Conservation (phyloP, 2,888 invertebrate genomes). For the Eristalinus aeneus region DNA sequence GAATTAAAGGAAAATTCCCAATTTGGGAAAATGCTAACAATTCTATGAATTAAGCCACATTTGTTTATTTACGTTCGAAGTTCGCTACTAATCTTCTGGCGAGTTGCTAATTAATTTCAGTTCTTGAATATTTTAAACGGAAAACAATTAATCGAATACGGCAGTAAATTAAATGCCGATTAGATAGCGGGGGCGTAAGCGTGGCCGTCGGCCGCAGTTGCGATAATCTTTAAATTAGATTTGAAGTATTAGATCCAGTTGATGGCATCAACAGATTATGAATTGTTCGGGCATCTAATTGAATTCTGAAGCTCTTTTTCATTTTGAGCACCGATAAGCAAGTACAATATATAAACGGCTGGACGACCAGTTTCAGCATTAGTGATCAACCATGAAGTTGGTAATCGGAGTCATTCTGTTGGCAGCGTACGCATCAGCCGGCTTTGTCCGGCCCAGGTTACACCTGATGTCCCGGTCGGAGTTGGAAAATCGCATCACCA, state of each 20-base stretch:
- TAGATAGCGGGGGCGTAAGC: not conserved
- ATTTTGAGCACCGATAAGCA: too few relatives aligned
- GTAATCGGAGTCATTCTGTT: conserved; percentile 66
- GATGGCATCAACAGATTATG: not conserved
- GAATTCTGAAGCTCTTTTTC: too few relatives aligned
- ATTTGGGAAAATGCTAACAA: not conserved
- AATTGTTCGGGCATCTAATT: not conserved
- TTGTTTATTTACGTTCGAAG: not conserved
- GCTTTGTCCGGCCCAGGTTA: not conserved
- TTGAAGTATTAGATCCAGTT: not conserved
- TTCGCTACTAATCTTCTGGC: too few relatives aligned
- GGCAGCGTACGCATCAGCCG: conserved; percentile 66
- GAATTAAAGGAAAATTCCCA: too few relatives aligned
- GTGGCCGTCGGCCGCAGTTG: not conserved
- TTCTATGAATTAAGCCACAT: not conserved
- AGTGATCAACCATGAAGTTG: conserved; percentile 69
- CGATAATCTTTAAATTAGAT: not conserved
- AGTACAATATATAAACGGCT: not conserved
- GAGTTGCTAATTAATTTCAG: not conserved
- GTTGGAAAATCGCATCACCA: conserved; percentile 70
- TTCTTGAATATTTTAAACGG: not conserved
- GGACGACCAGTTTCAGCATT: too few relatives aligned
- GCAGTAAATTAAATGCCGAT: not conserved
- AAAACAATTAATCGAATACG: not conserved
- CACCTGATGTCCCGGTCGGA: conserved; percentile 22